These are phyloP conservation scores for Drosophila virilis DNA, from an alignment of 1,140 invertebrate species.

Conservation along the genomic window DNA sequence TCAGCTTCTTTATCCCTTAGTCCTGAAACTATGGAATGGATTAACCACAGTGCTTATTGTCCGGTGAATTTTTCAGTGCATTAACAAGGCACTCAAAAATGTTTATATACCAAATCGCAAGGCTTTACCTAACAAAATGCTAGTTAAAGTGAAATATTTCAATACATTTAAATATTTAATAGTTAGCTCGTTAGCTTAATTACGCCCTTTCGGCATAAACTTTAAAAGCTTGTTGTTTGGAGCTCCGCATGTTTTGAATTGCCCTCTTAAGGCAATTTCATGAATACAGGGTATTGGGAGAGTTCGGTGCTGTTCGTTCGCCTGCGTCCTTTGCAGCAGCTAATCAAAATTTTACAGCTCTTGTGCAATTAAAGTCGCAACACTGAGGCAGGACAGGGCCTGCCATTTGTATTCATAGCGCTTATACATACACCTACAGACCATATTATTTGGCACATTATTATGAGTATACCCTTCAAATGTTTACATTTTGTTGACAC, in stretches of 20 bases:
- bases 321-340: conserved; percentile 15
- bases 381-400: conserved; percentile 5
- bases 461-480: conserved; percentile 10
- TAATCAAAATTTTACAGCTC: conserved; percentile 62
- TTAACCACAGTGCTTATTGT: too few species aligned
- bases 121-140: too few species aligned
- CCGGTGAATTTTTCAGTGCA: too few species aligned
- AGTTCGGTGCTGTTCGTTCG: conserved; percentile 2
- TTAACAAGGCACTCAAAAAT: too few species aligned
- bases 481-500: background rate
- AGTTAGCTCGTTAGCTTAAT: too few species aligned
- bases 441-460: conserved; percentile 45
- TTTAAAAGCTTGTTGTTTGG: too few species aligned
- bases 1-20: too few species aligned
- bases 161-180: too few species aligned
- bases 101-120: too few species aligned
- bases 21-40: too few species aligned
- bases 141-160: too few species aligned
- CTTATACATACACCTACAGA: conserved; percentile 18
- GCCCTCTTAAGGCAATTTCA: background rate
- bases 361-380: conserved; percentile 61
- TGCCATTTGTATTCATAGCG: conserved; percentile 67
- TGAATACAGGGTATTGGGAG: background rate
- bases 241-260: background rate
- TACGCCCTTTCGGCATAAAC: too few species aligned